These are phyloP conservation scores for Opisthocomus hoazin DNA, from an alignment of 2,113 vertebrate genomes.

Conservation along the genomic window DNA sequence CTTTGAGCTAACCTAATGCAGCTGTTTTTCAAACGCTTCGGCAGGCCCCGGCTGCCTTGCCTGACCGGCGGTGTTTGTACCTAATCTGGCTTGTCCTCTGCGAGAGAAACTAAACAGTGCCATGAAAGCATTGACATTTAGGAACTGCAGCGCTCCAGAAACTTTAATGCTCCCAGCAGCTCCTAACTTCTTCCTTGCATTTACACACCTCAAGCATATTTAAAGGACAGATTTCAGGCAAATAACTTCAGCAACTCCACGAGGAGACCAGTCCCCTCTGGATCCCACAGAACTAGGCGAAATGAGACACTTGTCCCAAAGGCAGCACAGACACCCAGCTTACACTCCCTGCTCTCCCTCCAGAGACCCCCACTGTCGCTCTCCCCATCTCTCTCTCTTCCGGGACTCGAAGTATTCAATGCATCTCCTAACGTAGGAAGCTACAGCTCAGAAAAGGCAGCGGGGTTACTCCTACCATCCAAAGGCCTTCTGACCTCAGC, in stretches of 20 bases:
- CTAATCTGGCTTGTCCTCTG: not conserved
- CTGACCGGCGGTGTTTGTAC: not conserved
- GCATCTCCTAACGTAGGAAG: rapidly evolving
- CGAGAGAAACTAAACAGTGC: not conserved
- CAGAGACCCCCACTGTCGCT: not conserved
- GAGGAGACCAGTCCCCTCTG: not conserved
- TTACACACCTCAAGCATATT: not conserved
- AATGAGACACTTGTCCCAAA: not conserved
- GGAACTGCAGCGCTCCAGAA: not conserved
- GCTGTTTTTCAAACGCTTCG: not conserved
- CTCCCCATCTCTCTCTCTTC: not conserved
- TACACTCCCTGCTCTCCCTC: not conserved
- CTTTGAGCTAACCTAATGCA: not conserved
- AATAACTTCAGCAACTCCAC: not conserved
- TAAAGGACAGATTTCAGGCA: not conserved
- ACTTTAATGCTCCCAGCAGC: not conserved
- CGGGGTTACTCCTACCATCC: not conserved
- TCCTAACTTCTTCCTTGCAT: not conserved
- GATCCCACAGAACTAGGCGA: not conserved
- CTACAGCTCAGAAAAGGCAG: not conserved
- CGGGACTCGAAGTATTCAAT: not conserved
- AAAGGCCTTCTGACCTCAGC: not conserved
- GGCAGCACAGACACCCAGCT: not conserved
- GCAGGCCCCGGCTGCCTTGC: not conserved
- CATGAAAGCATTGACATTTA: not conserved